phyloP scores from a whole-genome alignment of 2,888 invertebrate species.

The Cantharis flavilabris region DNA sequence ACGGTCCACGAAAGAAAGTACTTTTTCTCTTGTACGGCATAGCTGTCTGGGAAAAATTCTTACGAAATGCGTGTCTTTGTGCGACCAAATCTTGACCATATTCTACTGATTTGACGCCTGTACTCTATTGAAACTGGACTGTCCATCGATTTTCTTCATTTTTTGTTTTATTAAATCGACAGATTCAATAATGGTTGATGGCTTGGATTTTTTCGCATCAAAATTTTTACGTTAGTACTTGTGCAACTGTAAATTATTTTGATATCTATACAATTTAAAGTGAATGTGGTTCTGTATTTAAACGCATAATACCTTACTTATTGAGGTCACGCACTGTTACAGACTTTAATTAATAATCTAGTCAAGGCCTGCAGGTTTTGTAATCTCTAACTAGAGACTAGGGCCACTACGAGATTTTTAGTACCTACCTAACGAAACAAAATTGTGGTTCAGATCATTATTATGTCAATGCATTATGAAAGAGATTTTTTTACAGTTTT shows the following conservation, averaged over 20 bases:
- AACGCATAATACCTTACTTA: not conserved
- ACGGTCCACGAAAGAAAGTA: not conserved
- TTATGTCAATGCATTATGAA: not conserved
- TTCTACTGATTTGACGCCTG: no score
- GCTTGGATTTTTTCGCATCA: not conserved
- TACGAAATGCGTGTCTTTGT: no score
- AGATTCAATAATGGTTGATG: not conserved
- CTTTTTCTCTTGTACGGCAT: not conserved
- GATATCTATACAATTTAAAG: not conserved
- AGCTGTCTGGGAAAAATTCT: not conserved
- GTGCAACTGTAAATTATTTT: not conserved
- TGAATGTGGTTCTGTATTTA: not conserved
- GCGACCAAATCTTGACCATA: no score
- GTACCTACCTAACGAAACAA: not conserved
- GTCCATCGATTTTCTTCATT: no score
- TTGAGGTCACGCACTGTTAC: not conserved
- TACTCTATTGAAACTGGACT: no score
- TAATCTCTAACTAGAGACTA: not conserved
- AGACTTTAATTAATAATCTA: not conserved
- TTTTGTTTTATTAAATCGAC: no score
- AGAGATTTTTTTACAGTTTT: not conserved
- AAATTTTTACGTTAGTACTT: not conserved
- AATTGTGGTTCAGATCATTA: not conserved
- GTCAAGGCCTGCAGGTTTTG: not conserved
- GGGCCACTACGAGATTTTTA: not conserved